Conservation (phyloP, 2,797 vertebrate genomes). For the Leuciscus waleckii region DNA sequence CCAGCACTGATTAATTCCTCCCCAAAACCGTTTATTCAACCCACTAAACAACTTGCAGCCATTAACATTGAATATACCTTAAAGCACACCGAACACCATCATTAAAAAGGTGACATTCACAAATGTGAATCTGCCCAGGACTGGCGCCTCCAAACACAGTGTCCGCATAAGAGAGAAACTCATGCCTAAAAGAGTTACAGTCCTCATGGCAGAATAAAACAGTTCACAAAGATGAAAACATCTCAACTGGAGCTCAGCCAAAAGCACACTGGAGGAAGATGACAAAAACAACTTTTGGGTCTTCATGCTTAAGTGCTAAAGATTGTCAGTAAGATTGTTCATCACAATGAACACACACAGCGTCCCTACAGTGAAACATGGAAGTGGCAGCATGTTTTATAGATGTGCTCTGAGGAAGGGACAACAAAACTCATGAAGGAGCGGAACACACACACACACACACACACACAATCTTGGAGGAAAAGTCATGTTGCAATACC, state of each 20-base stretch:
- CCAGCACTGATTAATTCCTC: background rate
- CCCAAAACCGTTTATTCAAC: background rate
- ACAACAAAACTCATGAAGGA: background rate
- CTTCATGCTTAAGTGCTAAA: background rate
- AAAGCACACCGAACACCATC: background rate
- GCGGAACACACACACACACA: background rate
- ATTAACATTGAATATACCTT: background rate
- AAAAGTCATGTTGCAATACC: background rate
- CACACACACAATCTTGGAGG: background rate
- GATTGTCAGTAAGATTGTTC: background rate
- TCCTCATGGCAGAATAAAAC: background rate
- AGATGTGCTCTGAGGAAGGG: background rate
- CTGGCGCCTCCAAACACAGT: conserved; percentile 8
- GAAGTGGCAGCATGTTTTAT: background rate
- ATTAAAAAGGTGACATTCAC: conserved; percentile 9
- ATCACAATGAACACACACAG: background rate
- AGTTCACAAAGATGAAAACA: background rate
- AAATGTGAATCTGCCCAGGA: background rate
- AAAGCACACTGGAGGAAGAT: background rate
- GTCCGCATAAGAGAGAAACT: background rate
- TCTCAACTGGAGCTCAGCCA: background rate
- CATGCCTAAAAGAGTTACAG: background rate
- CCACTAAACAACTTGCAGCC: background rate
- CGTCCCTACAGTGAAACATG: background rate
- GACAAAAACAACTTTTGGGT: background rate